Base-by-base conservation (phyloP, 2,113 vertebrate genomes). In the Isichthys henryi region DNA sequence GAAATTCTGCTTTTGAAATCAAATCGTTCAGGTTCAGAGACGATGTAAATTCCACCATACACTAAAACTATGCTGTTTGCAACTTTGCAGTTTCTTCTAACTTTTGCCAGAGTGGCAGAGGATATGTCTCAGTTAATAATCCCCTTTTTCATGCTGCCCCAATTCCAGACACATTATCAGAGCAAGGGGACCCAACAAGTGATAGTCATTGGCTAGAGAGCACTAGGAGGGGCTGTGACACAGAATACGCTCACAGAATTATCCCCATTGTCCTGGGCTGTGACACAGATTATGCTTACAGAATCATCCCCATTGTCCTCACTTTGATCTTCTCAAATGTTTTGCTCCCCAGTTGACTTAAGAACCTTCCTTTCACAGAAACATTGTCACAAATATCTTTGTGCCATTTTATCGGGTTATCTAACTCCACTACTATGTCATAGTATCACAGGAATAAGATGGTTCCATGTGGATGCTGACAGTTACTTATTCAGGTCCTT, bases 81-180 rank as follows among this genome's bases (percentile, higher is more conserved):
- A 17, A 8, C 7, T 62, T 62, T 0, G 23, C 70, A 19, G 35
- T 80, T 17, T 39, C 74, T 6, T 43, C 15, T 80, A 80, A 19
- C 74, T 43, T 80, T 43, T 35, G 43, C 31, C 70, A 39, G 74
- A 80, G 39, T 80, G 35, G 13, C 43, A 39, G 13, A 39, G 35
- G 35, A 80, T 80, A 80, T 43, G 35, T 80, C 74, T 77, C 74
- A 77, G 74, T 80, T 80, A 80, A 80, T 80, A 80, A 80, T 43
- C 1, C 35, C 35, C 13, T 43, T 19, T 19, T 11, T 80, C 70
- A 77, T 39, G 35, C 49, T 52, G 15, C 49, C 48, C 10, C 4
- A 56, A 53, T 35, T 31, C 13, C 85, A 87, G 50, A 15, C 8
- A 87, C 48, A 86, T 48, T 46, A 50, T 17, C n/a, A 53, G 17